phyloP scores from a whole-genome alignment of 1,140 invertebrate genomes.

The Nymphalis io region DNA sequence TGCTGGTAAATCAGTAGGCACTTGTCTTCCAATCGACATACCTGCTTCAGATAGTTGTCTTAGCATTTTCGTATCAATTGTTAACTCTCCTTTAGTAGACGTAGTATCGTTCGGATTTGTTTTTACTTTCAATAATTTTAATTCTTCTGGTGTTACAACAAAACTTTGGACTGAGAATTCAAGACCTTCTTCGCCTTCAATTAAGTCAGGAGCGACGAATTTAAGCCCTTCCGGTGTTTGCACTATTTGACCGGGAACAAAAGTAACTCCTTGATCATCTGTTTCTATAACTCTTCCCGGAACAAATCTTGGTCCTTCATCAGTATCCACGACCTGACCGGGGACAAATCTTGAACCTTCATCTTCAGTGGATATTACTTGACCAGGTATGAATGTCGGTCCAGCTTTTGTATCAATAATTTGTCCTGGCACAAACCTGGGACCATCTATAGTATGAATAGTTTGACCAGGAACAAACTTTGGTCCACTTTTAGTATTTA shows the following conservation, averaged over 20 bases:
- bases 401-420: slow-evolving; percentile 87
- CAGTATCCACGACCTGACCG: slow-evolving; percentile 87
- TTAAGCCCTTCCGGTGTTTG: slow-evolving; percentile 86
- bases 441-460: slow-evolving; percentile 85
- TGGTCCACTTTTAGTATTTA: slow-evolving; percentile 84
- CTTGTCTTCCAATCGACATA: slow-evolving; percentile 85
- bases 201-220: slow-evolving; percentile 86
- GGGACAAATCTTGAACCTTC: slow-evolving; percentile 87
- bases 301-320: slow-evolving; percentile 86
- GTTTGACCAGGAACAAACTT: slow-evolving; percentile 88
- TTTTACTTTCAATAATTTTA: slow-evolving; percentile 83
- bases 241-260: slow-evolving; percentile 87
- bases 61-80: slow-evolving; percentile 85
- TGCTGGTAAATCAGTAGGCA: slow-evolving; percentile 82
- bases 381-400: slow-evolving; percentile 87
- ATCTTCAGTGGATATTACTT: slow-evolving; percentile 87
- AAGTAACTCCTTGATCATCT: slow-evolving; percentile 84
- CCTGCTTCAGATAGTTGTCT: slow-evolving; percentile 86
- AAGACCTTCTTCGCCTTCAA: slow-evolving; percentile 84
- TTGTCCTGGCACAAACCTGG: slow-evolving; percentile 86
- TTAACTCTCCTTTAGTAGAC: slow-evolving; percentile 82
- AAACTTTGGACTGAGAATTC: slow-evolving; percentile 89
- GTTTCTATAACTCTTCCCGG: slow-evolving; percentile 86
- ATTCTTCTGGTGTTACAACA: slow-evolving; percentile 86
- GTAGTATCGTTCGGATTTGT: slow-evolving; percentile 81